Evolutionary conservation across 2,797 vertebrate genomes (phyloP), one percentile per base, ranked within the genome.

Genomic region (Phrynocephalus guinanensis): DNA sequence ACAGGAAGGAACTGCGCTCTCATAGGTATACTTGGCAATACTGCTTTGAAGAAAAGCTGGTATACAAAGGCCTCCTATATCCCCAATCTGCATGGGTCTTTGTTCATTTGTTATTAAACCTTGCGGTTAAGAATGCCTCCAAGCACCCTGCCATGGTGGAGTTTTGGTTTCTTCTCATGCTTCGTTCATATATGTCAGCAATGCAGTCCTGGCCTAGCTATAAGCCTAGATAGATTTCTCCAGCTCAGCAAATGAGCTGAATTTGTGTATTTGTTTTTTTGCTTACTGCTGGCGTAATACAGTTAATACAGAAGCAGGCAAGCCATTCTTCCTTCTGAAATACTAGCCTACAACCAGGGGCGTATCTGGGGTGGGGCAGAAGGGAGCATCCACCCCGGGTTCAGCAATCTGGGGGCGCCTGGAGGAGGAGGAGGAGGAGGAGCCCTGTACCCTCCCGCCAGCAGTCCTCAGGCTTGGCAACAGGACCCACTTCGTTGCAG

Each of bases 101-200:
- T 86, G 10, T 24, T 81, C 28, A 75, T 86, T 72, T 86, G 77
- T 72, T 60, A 80, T 73, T 22, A 84, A 30, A 82, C 15, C 18
- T 20, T 60, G 11, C 60, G 71, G 56, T 48, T 81, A 66, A 52
- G 50, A 86, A 79, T 79, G 48, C 18, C 33, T 86, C 26, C 13
- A 56, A 79, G 13, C 48, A n/a, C 11, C 72, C 15, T 70, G 26
- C 28, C 68, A 38, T 22, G 4, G 13, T 28, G 66, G 60, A 33
- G 8, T 75, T 75, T 52, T 84, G 71, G 1, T 66, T 78, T 68
- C 28, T 22, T 16, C 24, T 75, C 7, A 85, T 67, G 67, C 13
- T 56, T 44, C 20, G n/a, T 48, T 24, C 15, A 22, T 85, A 15
- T 75, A n/a, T 85, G 8, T 11, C 33, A 67, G 16, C 44, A 85